Conservation (phyloP, 2,888 invertebrate species). For the Chaetogeoica ovagalla region DNA sequence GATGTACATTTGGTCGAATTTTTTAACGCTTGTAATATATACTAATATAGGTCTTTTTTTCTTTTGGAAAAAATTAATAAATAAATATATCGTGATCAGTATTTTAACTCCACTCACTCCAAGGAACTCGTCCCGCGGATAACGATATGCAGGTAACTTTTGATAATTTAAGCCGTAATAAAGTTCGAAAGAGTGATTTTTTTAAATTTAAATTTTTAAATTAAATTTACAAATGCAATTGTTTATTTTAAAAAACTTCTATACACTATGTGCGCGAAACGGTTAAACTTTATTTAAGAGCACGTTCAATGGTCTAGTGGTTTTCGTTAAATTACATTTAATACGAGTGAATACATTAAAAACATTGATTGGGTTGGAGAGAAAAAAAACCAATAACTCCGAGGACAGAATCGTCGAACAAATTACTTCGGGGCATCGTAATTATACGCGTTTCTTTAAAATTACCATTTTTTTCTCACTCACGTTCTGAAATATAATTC, state of each 20-base stretch:
- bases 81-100: constrained; percentile 13
- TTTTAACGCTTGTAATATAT: not conserved
- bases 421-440: too few species aligned
- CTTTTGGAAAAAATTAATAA: constrained; percentile 1
- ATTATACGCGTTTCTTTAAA: too few species aligned
- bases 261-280: not conserved
- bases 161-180: not conserved
- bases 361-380: too few species aligned
- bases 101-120: not conserved
- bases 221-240: not conserved
- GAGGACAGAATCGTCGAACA: too few species aligned
- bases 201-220: not conserved
- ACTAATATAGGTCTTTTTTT: not conserved
- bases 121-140: not conserved
- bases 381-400: too few species aligned
- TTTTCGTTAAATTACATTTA: too few species aligned
- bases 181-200: constrained; percentile 3
- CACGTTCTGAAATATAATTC: too few species aligned
- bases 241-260: not conserved
- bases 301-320: not conserved
- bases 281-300: not conserved
- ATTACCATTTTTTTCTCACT: too few species aligned
- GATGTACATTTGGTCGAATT: not conserved
- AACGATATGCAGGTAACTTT: not conserved
- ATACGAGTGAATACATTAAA: too few species aligned